Evolutionary conservation across 2,797 vertebrate species (phyloP), one percentile per base, ranked within the genome.

Genomic region (Nasua narica): DNA sequence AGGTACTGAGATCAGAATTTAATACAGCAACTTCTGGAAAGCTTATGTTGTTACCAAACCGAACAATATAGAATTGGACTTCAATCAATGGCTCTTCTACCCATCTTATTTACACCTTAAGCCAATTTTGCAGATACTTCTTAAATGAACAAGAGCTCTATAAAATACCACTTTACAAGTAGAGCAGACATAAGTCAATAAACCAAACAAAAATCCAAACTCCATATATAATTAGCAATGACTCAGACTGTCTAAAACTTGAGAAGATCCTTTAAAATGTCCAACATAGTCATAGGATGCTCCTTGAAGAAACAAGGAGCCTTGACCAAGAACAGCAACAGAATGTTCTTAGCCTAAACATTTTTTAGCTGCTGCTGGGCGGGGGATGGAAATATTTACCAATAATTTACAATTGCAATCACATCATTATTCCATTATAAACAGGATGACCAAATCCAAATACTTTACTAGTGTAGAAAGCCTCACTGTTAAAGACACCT

Each of bases 331-430:
- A 77, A 96, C 11, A 85, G 88, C 1, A 0, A 94, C 15, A 93
- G 89, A 97, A 97, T 89, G 46, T 96, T 97, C 96, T 93, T 96
- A 97, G 96, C 79, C 82, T 8, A 0, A 77, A 79, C 69, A 56
- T 85, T 90, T 90, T 52, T 79, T 32, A 78, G n/a, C 12, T 58
- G 70, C 84, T 87, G 15, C 0, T 77, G 35, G 18, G 18, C 2
- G 14, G 18, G n/a, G 18, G 65, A 9, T 25, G 40, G 70, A 91
- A 32, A 58, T 23, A 87, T 87, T 83, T 77, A 91, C 14, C 40
- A 81, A 32, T 46, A 94, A 81, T 32, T 82, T 95, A 91, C 43
- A 84, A 82, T 7, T 91, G 25, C 87, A 90, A 90, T 81, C 84
- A 32, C 11, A 48, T 19, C 21, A 90, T 79, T 78, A 91, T 78